A percentile compares a stretch with the other conserved stretches of the same genome.
These are phyloP conservation scores for Cyclophora punctaria DNA, from an alignment of 2,888 invertebrate species.

Conservation along the genomic window DNA sequence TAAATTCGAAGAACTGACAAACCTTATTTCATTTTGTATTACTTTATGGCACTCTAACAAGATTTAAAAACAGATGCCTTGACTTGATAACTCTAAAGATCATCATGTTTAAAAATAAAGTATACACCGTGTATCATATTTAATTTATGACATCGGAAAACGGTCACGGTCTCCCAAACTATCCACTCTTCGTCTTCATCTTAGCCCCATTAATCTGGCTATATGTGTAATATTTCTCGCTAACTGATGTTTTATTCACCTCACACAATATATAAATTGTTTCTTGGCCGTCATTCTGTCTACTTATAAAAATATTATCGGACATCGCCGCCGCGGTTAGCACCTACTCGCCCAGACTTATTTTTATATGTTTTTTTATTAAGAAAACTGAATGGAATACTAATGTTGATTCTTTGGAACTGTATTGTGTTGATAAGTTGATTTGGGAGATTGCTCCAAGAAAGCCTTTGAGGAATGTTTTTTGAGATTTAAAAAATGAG, in stretches of 20 bases:
- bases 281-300: slow-evolving; percentile 30
- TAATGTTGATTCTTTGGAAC: too few relatives aligned
- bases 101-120: too few relatives aligned
- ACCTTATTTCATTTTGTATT: too few relatives aligned
- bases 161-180: slow-evolving; percentile 23
- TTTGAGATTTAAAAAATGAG: neutral
- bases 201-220: slow-evolving; percentile 54
- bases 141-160: neutral
- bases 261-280: slow-evolving; percentile 42
- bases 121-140: too few relatives aligned
- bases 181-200: slow-evolving; percentile 34
- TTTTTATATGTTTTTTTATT: neutral
- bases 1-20: too few relatives aligned
- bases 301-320: slow-evolving; percentile 27
- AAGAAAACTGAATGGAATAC: neutral
- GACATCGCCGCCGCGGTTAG: slow-evolving; percentile 6
- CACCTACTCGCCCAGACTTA: neutral
- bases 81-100: too few relatives aligned
- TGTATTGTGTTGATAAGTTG: too few relatives aligned
- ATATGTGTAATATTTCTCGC: slow-evolving; percentile 52
- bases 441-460: neutral
- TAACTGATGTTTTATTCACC: slow-evolving; percentile 51
- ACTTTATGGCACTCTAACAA: too few relatives aligned
- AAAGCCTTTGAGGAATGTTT: neutral
- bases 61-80: too few relatives aligned